Conservation (phyloP, 1,140 invertebrate species). For the Zophobas atratus region DNA sequence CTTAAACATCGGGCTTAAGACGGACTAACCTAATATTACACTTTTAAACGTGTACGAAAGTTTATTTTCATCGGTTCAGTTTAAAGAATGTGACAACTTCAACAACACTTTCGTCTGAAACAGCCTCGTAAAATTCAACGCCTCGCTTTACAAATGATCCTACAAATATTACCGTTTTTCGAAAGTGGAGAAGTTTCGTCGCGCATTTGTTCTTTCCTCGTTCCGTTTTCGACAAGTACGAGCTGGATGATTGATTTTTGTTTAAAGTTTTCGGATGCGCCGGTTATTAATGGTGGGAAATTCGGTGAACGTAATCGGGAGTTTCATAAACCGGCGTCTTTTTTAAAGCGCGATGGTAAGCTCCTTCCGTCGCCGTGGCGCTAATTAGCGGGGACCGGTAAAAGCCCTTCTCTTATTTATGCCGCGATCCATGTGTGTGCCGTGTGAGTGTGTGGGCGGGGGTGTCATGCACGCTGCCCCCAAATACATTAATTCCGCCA, state of each 20-base stretch:
- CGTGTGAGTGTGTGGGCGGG: conserved; percentile 4
- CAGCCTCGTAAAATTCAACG: conserved; percentile 38
- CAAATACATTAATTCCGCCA: conserved; percentile 36
- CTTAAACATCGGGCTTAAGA: background rate
- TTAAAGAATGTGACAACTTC: conserved; percentile 41
- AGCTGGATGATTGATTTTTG: conserved; percentile 24
- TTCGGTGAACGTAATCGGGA: background rate
- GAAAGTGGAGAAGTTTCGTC: conserved; percentile 32
- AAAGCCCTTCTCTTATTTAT: conserved; percentile 37
- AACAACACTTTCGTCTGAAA: conserved; percentile 31
- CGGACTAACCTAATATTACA: conserved; percentile 1
- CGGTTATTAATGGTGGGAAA: background rate
- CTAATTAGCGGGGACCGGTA: conserved; percentile 27
- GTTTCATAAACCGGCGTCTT: too few relatives aligned
- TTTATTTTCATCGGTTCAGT: conserved; percentile 28
- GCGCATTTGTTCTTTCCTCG: conserved; percentile 22
- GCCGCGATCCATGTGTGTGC: conserved; percentile 22
- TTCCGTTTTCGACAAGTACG: conserved; percentile 21
- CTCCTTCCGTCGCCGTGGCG: too few relatives aligned
- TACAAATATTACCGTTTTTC: conserved; percentile 38
- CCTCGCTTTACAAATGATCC: conserved; percentile 36
- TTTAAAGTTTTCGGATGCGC: conserved; percentile 7
- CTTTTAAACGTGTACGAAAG: conserved; percentile 25
- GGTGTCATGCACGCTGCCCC: conserved; percentile 20
- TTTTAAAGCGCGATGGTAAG: too few relatives aligned